Evolutionary conservation across 92 coral and sea anemone genomes (phyloP).

Genomic region (Palythoa heliodiscus): DNA sequence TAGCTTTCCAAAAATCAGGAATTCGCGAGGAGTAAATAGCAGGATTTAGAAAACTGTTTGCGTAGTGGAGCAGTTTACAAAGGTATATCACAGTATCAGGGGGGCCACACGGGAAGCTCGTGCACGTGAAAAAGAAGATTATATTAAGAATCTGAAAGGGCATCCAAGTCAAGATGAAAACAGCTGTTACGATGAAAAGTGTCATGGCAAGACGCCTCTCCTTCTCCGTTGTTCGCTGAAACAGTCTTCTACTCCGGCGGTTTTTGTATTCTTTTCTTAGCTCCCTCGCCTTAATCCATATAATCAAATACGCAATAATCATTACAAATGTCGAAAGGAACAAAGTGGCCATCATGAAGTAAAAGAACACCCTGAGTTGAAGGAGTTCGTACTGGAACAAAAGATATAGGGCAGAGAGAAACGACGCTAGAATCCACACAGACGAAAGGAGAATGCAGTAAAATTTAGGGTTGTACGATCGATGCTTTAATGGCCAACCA

Average conservation of each 20-base stretch:
- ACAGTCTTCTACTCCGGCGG: conserved; percentile 31
- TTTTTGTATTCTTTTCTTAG: conserved; percentile 30
- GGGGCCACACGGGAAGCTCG: conserved; percentile 64
- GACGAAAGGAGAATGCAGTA: conserved; percentile 63
- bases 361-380: conserved; percentile 77
- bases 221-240: conserved; percentile 51
- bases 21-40: conserved; percentile 81
- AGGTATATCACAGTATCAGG: conserved; percentile 60
- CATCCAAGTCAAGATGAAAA: conserved; percentile 76
- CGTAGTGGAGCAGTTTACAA: conserved; percentile 77
- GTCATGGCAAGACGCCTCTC: conserved; percentile 75
- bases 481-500: conserved; percentile 75
- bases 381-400: conserved; percentile 63
- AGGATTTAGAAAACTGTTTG: conserved; percentile 77
- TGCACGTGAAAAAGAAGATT: conserved; percentile 67
- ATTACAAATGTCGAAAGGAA: conserved; percentile 72
- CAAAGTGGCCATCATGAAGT: conserved; percentile 70
- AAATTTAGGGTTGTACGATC: conserved; percentile 61
- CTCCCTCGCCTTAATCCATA: conserved; percentile 62
- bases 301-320: conserved; percentile 69
- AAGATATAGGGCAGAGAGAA: conserved; percentile 73
- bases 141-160: conserved; percentile 83
- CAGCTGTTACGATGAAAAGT: conserved; percentile 84
- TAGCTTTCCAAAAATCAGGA: conserved; percentile 69
- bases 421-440: conserved; percentile 75